Evolutionary conservation across 1,140 invertebrate species (phyloP).

Genomic region (Globodera rostochiensis): DNA sequence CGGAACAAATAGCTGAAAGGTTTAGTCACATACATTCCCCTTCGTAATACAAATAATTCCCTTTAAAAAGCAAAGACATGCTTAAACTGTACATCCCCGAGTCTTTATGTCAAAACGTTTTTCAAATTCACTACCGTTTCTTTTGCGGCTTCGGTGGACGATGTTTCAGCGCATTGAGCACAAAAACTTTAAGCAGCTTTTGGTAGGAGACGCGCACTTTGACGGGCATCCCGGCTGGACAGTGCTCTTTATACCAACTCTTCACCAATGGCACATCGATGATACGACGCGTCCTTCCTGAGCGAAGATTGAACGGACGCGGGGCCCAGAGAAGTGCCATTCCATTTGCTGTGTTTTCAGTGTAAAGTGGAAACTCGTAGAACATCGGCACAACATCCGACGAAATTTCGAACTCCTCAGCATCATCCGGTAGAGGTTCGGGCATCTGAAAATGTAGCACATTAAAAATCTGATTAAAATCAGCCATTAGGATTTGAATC

Average conservation of each 20-base stretch:
- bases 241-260: conserved; percentile 92
- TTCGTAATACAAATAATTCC: too few relatives aligned
- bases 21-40: too few relatives aligned
- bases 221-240: conserved; percentile 94
- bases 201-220: conserved; percentile 99
- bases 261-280: conserved; percentile 97
- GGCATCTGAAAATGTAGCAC: conserved; percentile 41
- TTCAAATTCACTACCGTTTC: conserved; percentile 74
- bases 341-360: conserved; percentile 90
- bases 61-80: too few relatives aligned
- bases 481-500: not conserved
- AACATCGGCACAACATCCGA: conserved; percentile 88
- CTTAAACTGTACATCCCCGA: too few relatives aligned
- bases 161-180: conserved; percentile 95
- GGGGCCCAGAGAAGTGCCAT: conserved; percentile 98
- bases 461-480: conserved; percentile 25
- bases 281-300: conserved; percentile 79
- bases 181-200: conserved; percentile 96
- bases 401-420: conserved; percentile 90
- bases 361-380: conserved; percentile 81
- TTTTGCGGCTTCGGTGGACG: conserved; percentile 96
- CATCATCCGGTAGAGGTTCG: conserved; percentile 78
- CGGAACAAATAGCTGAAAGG: conserved; percentile 75
- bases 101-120: too few relatives aligned
- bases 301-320: conserved; percentile 92